Base-by-base conservation (phyloP, 2,113 vertebrate genomes). In the Daubentonia madagascariensis region DNA sequence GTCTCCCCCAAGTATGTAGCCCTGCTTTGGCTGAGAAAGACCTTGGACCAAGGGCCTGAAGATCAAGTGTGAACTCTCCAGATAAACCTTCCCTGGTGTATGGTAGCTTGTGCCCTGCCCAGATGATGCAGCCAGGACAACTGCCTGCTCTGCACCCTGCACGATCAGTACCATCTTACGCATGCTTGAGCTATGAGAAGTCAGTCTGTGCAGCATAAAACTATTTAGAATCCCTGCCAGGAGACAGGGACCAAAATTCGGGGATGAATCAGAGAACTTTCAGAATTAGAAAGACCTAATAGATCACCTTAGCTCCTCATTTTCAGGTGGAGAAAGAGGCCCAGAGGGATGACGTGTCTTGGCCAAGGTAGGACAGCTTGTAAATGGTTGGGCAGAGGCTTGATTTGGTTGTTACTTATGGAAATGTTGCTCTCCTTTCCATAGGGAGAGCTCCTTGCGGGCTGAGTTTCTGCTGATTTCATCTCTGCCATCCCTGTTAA, bases 51-150 rank as follows among this genome's bases (percentile, higher is more conserved):
- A 5, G 22, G 57, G 23, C 48, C 30, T 89, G 54, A 79, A 20
- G 48, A 23, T 32, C 54, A 35, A 91, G 16, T 17, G 40, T 43
- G 45, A 68, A 5, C 7, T 70, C 52, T 8, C n/a, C 10, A 22
- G 52, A 30, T 54, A 79, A 61, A 25, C 6, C 48, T 17, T 40
- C 40, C 2, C 0, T 8, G 4, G 50, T 9, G 8, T 3, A 1
- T 0, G 14, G n/a, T 0, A 1, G 18, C 17, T 6, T 28, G 65
- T n/a, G 35, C 35, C 8, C 35, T 40, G 72, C 12, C 52, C 37
- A n/a, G 14, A 48, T 7, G 8, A 17, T 50, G 12, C 20, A 22
- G 52, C 63, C 8, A 5, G 35, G 35, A 35, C 65, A 8, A 3
- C 73, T n/a, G 16, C 40, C 35, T 23, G 23, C 40, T 54, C 40